These are phyloP conservation scores for Urocitellus parryii DNA, from an alignment of 2,113 vertebrate species.

Conservation along the genomic window DNA sequence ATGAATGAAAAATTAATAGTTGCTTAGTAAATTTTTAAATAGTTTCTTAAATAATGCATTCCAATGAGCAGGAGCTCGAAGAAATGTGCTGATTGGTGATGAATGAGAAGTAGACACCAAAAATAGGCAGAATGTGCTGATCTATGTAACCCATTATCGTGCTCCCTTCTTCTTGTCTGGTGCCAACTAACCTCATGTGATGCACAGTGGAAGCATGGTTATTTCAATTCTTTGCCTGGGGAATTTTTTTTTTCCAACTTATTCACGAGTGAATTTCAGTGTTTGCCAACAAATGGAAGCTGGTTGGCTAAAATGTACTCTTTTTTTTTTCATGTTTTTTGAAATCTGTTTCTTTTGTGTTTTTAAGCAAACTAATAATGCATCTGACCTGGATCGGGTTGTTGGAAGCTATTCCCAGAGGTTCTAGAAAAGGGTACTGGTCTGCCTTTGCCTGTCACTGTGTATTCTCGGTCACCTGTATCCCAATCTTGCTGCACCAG, in stretches of 20 bases:
- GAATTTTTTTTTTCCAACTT: slow-evolving; percentile 38
- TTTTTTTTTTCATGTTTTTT: slow-evolving; percentile 10
- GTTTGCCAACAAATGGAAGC: slow-evolving; percentile 38
- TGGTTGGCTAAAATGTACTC: neutral
- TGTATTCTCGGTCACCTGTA: neutral
- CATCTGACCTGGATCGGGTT: neutral
- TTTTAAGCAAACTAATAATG: slow-evolving; percentile 2
- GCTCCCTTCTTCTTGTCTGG: neutral
- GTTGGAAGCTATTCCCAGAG: neutral
- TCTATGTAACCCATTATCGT: too few relatives aligned
- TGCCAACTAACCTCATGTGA: neutral
- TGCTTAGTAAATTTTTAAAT: slow-evolving; percentile 49
- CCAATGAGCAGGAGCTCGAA: neutral
- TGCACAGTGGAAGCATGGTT: neutral
- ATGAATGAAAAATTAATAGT: slow-evolving; percentile 62
- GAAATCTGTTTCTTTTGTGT: neutral
- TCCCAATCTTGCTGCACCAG: neutral
- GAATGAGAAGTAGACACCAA: neutral
- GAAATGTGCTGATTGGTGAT: neutral
- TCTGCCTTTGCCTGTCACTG: neutral
- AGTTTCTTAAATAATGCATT: slow-evolving; percentile 58
- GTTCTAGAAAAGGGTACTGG: neutral
- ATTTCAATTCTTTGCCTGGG: neutral
- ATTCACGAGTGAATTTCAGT: slow-evolving; percentile 27
- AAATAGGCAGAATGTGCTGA: neutral